Conservation (phyloP, 1,140 invertebrate species). For the Polypedilum pembai region DNA sequence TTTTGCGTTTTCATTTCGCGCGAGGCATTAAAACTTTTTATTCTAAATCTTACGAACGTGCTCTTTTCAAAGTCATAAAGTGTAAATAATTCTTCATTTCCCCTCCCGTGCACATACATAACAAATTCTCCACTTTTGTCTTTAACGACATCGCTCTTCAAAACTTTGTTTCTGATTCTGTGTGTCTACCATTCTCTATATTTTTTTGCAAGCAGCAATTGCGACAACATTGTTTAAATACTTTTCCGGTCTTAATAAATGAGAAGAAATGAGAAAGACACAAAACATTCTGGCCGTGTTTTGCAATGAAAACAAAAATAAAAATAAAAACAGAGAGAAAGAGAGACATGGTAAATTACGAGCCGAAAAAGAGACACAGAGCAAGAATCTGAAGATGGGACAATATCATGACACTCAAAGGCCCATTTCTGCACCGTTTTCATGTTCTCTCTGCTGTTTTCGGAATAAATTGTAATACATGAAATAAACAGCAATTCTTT, state of each 20-base stretch:
- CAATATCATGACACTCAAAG: not conserved
- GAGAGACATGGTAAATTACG: not conserved
- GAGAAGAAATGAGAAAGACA: not conserved
- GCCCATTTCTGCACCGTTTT: not conserved
- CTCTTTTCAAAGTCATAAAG: constrained; percentile 16
- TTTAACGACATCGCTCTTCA: too few relatives aligned
- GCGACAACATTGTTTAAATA: not conserved
- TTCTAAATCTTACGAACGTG: constrained; percentile 1
- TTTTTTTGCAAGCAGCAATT: not conserved
- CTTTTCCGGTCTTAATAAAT: not conserved
- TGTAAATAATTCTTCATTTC: constrained; percentile 18
- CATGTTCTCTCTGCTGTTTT: too few relatives aligned
- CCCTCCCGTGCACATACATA: not conserved
- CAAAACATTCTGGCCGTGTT: not conserved
- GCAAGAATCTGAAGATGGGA: not conserved
- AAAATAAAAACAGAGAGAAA: too few relatives aligned
- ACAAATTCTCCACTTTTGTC: too few relatives aligned
- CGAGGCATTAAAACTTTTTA: not conserved
- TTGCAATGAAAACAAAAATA: not conserved
- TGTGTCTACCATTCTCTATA: too few relatives aligned
- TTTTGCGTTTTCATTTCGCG: not conserved
- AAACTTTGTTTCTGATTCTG: too few relatives aligned
- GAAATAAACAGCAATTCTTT: too few relatives aligned
- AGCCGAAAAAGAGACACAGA: not conserved
- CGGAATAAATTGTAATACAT: too few relatives aligned